Base-by-base conservation (phyloP, 2,797 vertebrate genomes). In the Epinephelus coioides region DNA sequence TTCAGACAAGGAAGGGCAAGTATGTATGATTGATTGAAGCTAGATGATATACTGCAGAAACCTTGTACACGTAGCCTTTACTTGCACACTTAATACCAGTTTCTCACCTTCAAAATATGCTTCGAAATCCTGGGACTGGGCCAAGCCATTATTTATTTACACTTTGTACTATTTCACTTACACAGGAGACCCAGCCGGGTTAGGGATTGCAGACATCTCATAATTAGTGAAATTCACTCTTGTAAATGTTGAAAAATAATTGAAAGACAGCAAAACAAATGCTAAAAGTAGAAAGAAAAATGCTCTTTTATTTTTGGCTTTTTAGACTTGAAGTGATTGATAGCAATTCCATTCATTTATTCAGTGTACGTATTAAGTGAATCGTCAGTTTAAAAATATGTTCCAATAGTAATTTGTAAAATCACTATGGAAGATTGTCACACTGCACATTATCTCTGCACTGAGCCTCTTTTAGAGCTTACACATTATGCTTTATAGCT, bases 11-110 rank as follows among this genome's bases (percentile, higher is more conserved):
- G 25, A 73, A 57, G 63, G n/a, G 30, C 44, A 57, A 51, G 9
- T 68, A 53, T 11, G 72, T 75, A 23, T 68, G 57, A 86, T 69
- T 81, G 34, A 82, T 57, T 54, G 12, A 72, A 53, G 44, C n/a
- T 18, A n/a, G 4, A 47, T 53, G 27, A 56, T 74, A 57, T 34
- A 46, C 61, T 61, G 44, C 21, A 34, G 64, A 76, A 69, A 54
- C 49, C 6, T 64, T 57, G 30, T 56, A 34, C 60, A 60, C 34
- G 38, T 69, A 63, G 71, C n/a, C 44, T 61, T 69, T 47, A 62
- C 25, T 30, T 23, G 46, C 46, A 68, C 38, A 54, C 5, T 21
- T 38, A 40, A 15, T 38, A 50, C n/a, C 11, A n/a, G 25, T 47
- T 72, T 78, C 47, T 75, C 38, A 63, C 68, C 30, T 73, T 65